Base-by-base conservation (phyloP, 2,113 vertebrate species). In the Paratilapia polleni region DNA sequence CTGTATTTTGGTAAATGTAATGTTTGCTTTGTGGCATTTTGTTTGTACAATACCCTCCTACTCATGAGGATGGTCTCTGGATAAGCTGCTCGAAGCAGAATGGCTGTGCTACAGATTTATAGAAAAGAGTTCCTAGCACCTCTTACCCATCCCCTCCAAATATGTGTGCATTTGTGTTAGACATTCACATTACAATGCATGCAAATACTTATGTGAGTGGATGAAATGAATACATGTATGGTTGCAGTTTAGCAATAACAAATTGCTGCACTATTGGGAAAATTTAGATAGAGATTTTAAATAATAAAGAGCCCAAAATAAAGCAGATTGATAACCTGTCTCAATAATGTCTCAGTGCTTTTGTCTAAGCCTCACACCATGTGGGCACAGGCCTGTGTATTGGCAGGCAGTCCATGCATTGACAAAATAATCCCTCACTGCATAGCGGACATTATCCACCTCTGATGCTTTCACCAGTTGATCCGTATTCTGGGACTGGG, bases 341-440 rank as follows among this genome's bases (percentile, higher is more conserved):
- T 85, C 78, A 81, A 85, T 84, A 86, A 80, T 79, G 81, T 91
- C 57, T 81, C 78, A 11, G 8, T 83, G 85, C 84, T 82, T 88
- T 90, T 92, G 88, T 92, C 78, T 91, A 20, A 89, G 78, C 73
- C 36, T 68, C 20, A 22, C 82, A 84, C 87, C 84, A 83, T 88
- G 90, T 89, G 89, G 78, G 62, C 77, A 84, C 17, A 52, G 85
- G 88, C 81, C 83, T 87, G 87, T 79, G 74, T 84, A 87, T 86
- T 94, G 92, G 90, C 91, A 92, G 74, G 64, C 84, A 31, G 84
- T 86, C 88, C 87, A 59, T 75, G 91, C 92, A 91, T 88, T 87
- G 89, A 92, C 92, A 92, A 86, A 87, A 90, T 93, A 93, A 93
- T 94, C 93, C 81, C 81, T 87, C 83, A 80, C 88, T 87, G 87